Conservation (phyloP, 1,140 invertebrate species). For the Drosophila sp. region DNA sequence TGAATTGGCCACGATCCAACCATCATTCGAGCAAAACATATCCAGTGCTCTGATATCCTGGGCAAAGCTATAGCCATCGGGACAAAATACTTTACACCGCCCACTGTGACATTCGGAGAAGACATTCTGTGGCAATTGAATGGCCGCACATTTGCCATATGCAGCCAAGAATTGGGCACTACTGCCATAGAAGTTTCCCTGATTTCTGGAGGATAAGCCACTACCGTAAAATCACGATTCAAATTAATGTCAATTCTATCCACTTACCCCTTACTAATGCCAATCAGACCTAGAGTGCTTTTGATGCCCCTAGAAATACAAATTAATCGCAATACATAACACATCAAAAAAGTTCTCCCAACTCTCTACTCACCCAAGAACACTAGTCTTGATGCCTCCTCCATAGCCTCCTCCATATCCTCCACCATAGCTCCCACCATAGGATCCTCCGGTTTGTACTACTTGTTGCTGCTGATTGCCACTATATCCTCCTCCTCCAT, state of each 20-base stretch:
- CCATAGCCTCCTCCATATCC: neutral
- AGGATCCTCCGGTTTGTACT: neutral
- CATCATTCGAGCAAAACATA: conserved; percentile 84
- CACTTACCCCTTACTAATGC: conserved; percentile 57
- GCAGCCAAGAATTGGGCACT: conserved; percentile 33
- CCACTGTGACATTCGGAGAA: conserved; percentile 51
- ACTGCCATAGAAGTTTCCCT: conserved; percentile 58
- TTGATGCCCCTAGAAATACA: conserved; percentile 37
- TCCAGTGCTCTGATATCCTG: conserved; percentile 84
- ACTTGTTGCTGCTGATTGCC: conserved; percentile 7
- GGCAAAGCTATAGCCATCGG: conserved; percentile 85
- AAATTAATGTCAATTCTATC: too few relatives aligned
- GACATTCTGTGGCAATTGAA: conserved; percentile 62
- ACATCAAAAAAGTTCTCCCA: neutral
- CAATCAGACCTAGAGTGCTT: conserved; percentile 48
- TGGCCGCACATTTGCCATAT: conserved; percentile 52
- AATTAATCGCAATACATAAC: too few relatives aligned
- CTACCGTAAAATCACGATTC: neutral
- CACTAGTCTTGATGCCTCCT: conserved; percentile 5
- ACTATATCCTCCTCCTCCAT: conserved; percentile 32
- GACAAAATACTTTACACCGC: conserved; percentile 85
- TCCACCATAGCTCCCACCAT: conserved; percentile 29
- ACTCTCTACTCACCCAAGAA: neutral
- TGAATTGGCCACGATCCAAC: conserved; percentile 85
- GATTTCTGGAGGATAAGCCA: conserved; percentile 13